Evolutionary conservation across 2,113 vertebrate genomes (phyloP).

Genomic region (Suricata suricatta): DNA sequence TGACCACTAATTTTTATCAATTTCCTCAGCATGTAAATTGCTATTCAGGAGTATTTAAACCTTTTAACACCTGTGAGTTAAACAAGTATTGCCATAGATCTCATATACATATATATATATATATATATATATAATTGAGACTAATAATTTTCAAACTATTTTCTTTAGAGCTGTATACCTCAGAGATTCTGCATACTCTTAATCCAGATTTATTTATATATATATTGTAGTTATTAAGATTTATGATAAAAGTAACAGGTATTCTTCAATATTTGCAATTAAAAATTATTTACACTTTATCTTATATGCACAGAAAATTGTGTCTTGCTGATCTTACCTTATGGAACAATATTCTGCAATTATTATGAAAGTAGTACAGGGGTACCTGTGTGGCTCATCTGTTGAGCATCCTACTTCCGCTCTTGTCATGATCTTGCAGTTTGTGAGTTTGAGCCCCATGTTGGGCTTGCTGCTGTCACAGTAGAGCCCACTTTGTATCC

Average conservation of each 20-base stretch:
- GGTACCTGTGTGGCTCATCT: too few species aligned
- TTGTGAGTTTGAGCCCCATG: too few species aligned
- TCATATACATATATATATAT: too few species aligned
- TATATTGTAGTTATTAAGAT: slow-evolving; percentile 32
- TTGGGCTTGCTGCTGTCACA: too few species aligned
- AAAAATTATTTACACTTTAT: background rate
- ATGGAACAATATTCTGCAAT: background rate
- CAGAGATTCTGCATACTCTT: slow-evolving; percentile 38
- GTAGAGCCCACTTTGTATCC: too few species aligned
- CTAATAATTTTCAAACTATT: slow-evolving; percentile 34
- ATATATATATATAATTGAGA: too few species aligned
- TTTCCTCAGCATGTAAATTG: slow-evolving; percentile 47
- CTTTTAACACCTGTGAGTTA: background rate
- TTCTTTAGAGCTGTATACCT: background rate
- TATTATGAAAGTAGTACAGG: background rate
- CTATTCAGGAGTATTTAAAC: slow-evolving; percentile 28
- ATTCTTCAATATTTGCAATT: background rate
- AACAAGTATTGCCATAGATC: slow-evolving; percentile 21
- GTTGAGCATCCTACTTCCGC: too few species aligned
- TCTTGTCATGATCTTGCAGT: too few species aligned
- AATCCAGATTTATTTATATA: background rate
- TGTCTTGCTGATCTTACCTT: background rate
- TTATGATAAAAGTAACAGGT: slow-evolving; percentile 7
- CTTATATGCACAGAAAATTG: background rate
- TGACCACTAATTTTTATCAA: slow-evolving; percentile 18